Conservation (phyloP, 2,888 invertebrate genomes). For the Cheilosia vulpina region DNA sequence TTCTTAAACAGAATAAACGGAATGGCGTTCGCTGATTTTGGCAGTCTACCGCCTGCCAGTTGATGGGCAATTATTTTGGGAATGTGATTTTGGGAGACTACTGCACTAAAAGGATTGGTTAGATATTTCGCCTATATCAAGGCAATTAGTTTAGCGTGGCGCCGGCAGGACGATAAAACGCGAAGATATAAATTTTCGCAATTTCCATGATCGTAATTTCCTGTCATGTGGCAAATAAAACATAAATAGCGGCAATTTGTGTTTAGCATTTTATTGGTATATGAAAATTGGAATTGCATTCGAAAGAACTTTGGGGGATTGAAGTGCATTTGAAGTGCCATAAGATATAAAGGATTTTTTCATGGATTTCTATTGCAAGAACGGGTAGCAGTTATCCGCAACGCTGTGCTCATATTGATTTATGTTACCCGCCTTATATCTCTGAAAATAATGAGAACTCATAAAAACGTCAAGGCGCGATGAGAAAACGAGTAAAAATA, state of each 20-base stretch:
- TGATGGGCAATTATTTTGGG: slow-evolving; percentile 34
- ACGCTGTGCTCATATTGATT: too few relatives aligned
- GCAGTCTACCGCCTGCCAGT: not conserved
- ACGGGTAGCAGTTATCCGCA: too few relatives aligned
- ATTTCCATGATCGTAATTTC: not conserved
- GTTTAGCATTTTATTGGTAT: not conserved
- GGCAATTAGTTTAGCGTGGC: slow-evolving; percentile 23
- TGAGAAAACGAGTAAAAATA: too few relatives aligned
- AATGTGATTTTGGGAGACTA: slow-evolving; percentile 21
- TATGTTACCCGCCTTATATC: too few relatives aligned
- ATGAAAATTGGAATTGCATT: slow-evolving; percentile 21
- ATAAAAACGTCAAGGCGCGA: too few relatives aligned
- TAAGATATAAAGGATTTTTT: too few relatives aligned
- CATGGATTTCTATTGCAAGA: too few relatives aligned
- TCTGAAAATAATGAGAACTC: too few relatives aligned
- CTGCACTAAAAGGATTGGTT: not conserved
- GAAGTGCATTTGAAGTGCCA: too few relatives aligned
- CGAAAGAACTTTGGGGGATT: not conserved
- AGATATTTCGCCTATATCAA: not conserved
- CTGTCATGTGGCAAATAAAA: slow-evolving; percentile 19
- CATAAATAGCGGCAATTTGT: not conserved
- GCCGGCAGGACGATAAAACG: not conserved
- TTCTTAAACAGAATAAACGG: slow-evolving; percentile 21
- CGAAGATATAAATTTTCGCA: not conserved
- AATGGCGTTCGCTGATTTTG: slow-evolving; percentile 1